Base-by-base conservation (phyloP, 2,797 vertebrate species). In the Psittacula derbiana region DNA sequence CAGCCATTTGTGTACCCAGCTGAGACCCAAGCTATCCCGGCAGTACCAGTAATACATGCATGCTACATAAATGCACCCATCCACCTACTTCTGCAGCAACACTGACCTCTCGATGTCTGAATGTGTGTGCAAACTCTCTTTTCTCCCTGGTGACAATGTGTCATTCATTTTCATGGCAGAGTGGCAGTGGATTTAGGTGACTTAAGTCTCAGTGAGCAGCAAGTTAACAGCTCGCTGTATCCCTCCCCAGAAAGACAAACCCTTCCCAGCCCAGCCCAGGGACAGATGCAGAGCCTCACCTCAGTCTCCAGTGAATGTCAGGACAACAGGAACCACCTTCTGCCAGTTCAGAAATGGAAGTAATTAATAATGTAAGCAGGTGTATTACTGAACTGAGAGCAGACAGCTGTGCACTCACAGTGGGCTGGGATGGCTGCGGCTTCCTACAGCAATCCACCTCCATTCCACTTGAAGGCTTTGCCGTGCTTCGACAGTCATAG, bases 401-500 rank as follows among this genome's bases (percentile, higher is more conserved):
- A 33, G 64, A 17, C 47, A 84, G 70, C 73, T 60, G 90, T 3
- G 16, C 55, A 4, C 38, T 73, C 46, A 1, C 10, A 9, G 33
- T 0, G 0, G 31, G 17, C 30, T 31, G 27, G 28, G 40, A 5
- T 2, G 25, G 47, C 31, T 49, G 33, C 3, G 28, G 12, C 12
- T 70, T 27, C 43, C 62, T 30, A 20, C 40, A 11, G 10, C 28
- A 31, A 30, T 11, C 13, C 41, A 40, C n/a, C 57, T 43, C 16
- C 60, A 44, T 53, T 49, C 40, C 53, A 58, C 43, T 72, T 40
- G n/a, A 76, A 66, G 20, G 15, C 38, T 92, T 69, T 1, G 1
- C 30, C 1, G 1, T 31, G 53, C 67, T 65, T 25, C 12, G 20
- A 31, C 18, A 18, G 6, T 15, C 17, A 10, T 24, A 31, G 49